Conservation (phyloP, 2,113 vertebrate species). For the Tachysurus fulvidraco region DNA sequence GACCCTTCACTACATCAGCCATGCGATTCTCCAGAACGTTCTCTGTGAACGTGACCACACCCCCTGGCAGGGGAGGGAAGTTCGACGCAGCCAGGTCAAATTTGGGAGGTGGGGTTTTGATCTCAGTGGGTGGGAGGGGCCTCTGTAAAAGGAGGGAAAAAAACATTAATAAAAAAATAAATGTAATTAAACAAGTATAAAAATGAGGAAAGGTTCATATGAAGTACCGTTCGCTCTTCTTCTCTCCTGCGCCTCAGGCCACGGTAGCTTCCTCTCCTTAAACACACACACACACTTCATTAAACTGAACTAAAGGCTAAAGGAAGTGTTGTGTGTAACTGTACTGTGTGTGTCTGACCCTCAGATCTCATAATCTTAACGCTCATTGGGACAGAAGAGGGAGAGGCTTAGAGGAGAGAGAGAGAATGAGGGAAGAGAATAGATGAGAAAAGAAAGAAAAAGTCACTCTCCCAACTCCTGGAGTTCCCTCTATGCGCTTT, state of each 20-base stretch:
- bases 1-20: constrained; percentile 90
- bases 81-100: constrained; percentile 93
- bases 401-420: not conserved
- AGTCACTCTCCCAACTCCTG: not conserved
- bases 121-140: constrained; percentile 76
- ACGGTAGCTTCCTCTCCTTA: constrained; percentile 85
- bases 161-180: not conserved
- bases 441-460: not conserved
- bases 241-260: constrained; percentile 89
- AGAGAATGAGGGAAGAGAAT: not conserved
- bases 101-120: constrained; percentile 87
- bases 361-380: constrained; percentile 60
- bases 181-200: not conserved
- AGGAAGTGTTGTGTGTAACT: not conserved
- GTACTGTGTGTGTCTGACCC: constrained; percentile 16
- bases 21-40: constrained; percentile 88
- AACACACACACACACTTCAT: constrained; percentile 41
- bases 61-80: constrained; percentile 95
- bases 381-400: constrained; percentile 50
- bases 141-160: constrained; percentile 66
- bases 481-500: constrained; percentile 33
- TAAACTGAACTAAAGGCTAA: not conserved
- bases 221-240: constrained; percentile 83
- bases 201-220: not conserved
- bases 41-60: constrained; percentile 82